A percentile compares a stretch with the other conserved stretches of the same genome.
Evolutionary conservation across 1,140 invertebrate species (phyloP).

Genomic region (Tribolium castaneum): DNA sequence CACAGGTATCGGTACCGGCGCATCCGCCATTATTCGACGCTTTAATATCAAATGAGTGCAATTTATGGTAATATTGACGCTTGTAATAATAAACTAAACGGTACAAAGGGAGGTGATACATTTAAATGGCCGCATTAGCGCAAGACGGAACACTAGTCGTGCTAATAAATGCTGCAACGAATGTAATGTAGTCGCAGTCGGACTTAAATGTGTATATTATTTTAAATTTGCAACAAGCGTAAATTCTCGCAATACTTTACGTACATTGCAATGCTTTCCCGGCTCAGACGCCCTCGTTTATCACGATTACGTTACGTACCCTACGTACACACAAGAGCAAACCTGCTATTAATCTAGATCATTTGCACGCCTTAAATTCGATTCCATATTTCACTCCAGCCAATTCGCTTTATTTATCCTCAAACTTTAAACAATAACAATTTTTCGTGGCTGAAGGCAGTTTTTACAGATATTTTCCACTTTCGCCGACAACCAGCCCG

Average conservation of each 20-base stretch:
- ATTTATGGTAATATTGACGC: not conserved
- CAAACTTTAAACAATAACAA: too few species aligned
- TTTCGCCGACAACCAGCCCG: conserved; percentile 66
- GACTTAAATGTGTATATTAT: not conserved
- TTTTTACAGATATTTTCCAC: conserved; percentile 63
- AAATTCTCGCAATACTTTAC: not conserved
- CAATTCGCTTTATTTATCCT: not conserved
- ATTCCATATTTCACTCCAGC: not conserved
- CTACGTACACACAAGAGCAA: not conserved
- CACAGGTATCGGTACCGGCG: conserved; percentile 59
- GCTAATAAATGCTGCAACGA: not conserved
- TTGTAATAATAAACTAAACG: not conserved
- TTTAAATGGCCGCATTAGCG: not conserved
- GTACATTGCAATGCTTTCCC: not conserved
- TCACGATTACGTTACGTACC: not conserved
- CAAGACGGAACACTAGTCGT: not conserved
- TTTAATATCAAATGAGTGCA: not conserved
- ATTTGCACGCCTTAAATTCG: not conserved
- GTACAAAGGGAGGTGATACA: not conserved
- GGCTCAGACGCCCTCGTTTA: not conserved
- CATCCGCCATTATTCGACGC: not conserved
- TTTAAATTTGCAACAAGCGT: not conserved
- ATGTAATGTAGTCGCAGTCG: not conserved
- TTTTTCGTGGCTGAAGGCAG: too few species aligned
- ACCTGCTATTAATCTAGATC: not conserved